A percentile compares a stretch with the other conserved stretches of the same genome.
phyloP scores from a whole-genome alignment of 2,113 vertebrate genomes.

The Cyprinodon tularosa region DNA sequence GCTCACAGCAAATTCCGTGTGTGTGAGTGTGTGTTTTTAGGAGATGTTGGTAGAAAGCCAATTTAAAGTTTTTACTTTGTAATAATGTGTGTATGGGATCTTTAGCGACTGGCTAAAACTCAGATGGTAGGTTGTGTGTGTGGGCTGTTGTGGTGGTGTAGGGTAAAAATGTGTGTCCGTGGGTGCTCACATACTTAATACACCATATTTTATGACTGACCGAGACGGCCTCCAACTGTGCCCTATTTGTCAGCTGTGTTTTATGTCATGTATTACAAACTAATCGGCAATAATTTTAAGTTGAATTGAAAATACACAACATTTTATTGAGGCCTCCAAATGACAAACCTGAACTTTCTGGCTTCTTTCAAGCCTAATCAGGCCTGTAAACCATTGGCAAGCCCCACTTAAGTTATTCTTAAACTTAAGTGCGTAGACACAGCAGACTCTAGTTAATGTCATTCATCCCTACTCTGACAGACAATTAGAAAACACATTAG shows the following conservation, averaged over 20 bases:
- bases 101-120: not conserved
- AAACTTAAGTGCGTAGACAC: constrained; percentile 1
- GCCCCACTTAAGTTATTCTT: not conserved
- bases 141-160: too few species aligned
- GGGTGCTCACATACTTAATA: constrained; percentile 18
- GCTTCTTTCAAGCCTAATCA: constrained; percentile 3
- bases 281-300: constrained; percentile 37
- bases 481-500: constrained; percentile 8
- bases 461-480: constrained; percentile 11
- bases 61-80: constrained; percentile 38
- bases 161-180: not conserved
- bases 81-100: constrained; percentile 28
- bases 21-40: constrained; percentile 19
- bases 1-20: constrained; percentile 15
- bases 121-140: constrained; percentile 9
- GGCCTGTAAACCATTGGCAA: constrained; percentile 23
- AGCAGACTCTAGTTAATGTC: not conserved
- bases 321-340: constrained; percentile 28
- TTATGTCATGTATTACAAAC: constrained; percentile 22
- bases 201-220: constrained; percentile 23
- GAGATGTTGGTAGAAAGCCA: constrained; percentile 25
- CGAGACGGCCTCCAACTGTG: constrained; percentile 33
- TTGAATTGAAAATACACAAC: constrained; percentile 26
- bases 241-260: constrained; percentile 38
- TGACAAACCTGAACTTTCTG: constrained; percentile 31